phyloP scores from a whole-genome alignment of 2,888 invertebrate species.

The Ennomos quercinarius region DNA sequence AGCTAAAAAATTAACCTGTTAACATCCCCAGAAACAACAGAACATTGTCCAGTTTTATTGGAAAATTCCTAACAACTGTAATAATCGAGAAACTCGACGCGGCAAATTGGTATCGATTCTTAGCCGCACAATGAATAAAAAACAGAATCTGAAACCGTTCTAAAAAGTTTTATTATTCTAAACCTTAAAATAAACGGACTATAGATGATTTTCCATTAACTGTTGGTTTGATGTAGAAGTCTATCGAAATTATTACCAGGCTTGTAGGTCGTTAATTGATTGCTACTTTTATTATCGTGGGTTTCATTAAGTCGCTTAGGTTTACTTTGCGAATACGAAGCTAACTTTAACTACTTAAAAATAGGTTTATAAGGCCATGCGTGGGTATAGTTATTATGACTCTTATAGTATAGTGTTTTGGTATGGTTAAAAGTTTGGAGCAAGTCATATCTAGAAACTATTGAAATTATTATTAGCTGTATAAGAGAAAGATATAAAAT shows the following conservation, averaged over 20 bases:
- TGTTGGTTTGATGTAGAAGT: slow-evolving; percentile 7
- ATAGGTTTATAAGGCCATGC: too few species aligned
- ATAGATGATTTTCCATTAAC: slow-evolving; percentile 18
- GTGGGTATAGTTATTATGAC: too few species aligned
- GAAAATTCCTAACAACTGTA: slow-evolving; percentile 12
- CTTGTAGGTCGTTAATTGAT: slow-evolving; percentile 58
- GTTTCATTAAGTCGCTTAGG: slow-evolving; percentile 46
- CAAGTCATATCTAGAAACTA: too few species aligned
- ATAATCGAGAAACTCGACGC: slow-evolving; percentile 7
- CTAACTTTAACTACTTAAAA: background rate
- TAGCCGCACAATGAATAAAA: slow-evolving; percentile 20
- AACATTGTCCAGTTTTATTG: slow-evolving; percentile 1
- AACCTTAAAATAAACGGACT: background rate
- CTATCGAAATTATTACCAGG: slow-evolving; percentile 52
- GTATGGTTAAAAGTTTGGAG: too few species aligned
- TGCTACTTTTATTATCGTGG: slow-evolving; percentile 59
- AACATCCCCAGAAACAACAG: too few species aligned
- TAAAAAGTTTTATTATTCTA: background rate
- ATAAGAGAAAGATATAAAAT: too few species aligned
- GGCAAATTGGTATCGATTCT: slow-evolving; percentile 17
- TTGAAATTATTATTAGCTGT: too few species aligned
- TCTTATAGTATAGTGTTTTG: too few species aligned
- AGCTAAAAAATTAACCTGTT: too few species aligned
- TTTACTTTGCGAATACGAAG: background rate
- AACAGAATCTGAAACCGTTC: slow-evolving; percentile 4